These are phyloP conservation scores for Nasonia vitripennis DNA, from an alignment of 1,140 invertebrate genomes.

Conservation along the genomic window DNA sequence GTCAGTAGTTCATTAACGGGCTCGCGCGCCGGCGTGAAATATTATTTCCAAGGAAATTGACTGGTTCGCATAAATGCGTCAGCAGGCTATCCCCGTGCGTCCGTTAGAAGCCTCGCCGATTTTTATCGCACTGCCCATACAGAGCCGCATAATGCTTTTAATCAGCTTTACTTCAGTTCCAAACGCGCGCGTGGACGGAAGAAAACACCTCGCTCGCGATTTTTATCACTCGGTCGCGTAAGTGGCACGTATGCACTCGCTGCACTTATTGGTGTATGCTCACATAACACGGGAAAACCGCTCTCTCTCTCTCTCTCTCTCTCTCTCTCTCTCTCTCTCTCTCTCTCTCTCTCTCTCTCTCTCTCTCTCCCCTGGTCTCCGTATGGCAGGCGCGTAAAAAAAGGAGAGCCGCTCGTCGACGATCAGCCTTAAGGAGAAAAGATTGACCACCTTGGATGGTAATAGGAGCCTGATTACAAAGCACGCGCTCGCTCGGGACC, in stretches of 20 bases:
- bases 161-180: too few relatives aligned
- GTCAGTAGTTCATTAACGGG: slow-evolving; percentile 24
- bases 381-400: slow-evolving; percentile 12
- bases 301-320: neutral
- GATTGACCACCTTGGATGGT: slow-evolving; percentile 74
- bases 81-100: too few relatives aligned
- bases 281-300: neutral
- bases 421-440: slow-evolving; percentile 58
- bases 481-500: slow-evolving; percentile 66
- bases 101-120: too few relatives aligned
- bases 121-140: too few relatives aligned
- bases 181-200: too few relatives aligned
- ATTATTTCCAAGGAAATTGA: slow-evolving; percentile 30
- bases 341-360: too few relatives aligned
- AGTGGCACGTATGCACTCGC: slow-evolving; percentile 15
- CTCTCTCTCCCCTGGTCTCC: neutral
- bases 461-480: slow-evolving; percentile 74
- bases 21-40: neutral
- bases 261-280: neutral
- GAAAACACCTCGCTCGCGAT: slow-evolving; percentile 15
- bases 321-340: too few relatives aligned
- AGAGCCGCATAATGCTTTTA: too few relatives aligned
- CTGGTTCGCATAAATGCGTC: neutral
- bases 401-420: slow-evolving; percentile 22
- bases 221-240: slow-evolving; percentile 45